Evolutionary conservation across 1,140 invertebrate species (phyloP).

Genomic region (Eriocheir sinensis): DNA sequence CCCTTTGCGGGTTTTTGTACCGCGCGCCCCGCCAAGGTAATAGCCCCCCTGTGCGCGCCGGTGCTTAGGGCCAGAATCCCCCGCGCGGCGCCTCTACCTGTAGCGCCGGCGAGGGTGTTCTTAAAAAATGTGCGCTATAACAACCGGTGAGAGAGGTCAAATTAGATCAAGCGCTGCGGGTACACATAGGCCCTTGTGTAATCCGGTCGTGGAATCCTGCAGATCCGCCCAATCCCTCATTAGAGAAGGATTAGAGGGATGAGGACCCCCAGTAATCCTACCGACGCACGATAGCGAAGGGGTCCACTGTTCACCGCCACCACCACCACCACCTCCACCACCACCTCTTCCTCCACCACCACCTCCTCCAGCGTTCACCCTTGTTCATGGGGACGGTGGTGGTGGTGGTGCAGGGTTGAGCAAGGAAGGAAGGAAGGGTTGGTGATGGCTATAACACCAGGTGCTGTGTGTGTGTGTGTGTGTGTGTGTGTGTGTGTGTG

Average conservation of each 20-base stretch:
- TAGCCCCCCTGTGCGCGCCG: slow-evolving; percentile 14
- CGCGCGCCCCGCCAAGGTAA: background rate
- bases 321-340: slow-evolving; percentile 34
- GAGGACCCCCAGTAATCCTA: slow-evolving; percentile 74
- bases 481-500: slow-evolving; percentile 52
- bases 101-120: slow-evolving; percentile 16
- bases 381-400: background rate
- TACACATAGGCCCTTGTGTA: slow-evolving; percentile 76
- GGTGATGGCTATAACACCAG: background rate
- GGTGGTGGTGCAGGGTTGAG: background rate
- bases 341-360: background rate
- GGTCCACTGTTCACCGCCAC: slow-evolving; percentile 65
- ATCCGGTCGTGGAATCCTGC: slow-evolving; percentile 67
- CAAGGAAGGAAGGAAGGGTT: background rate
- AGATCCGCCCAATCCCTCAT: slow-evolving; percentile 76
- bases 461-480: slow-evolving; percentile 28
- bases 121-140: slow-evolving; percentile 73
- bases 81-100: slow-evolving; percentile 54
- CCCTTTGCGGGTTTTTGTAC: slow-evolving; percentile 32
- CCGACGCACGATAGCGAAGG: slow-evolving; percentile 75
- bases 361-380: slow-evolving; percentile 32
- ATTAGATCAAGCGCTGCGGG: slow-evolving; percentile 71
- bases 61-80: slow-evolving; percentile 23
- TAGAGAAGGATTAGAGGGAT: slow-evolving; percentile 77
- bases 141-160: slow-evolving; percentile 73